phyloP scores from a whole-genome alignment of 2,113 vertebrate species.

The Pollimyrus isidori region DNA sequence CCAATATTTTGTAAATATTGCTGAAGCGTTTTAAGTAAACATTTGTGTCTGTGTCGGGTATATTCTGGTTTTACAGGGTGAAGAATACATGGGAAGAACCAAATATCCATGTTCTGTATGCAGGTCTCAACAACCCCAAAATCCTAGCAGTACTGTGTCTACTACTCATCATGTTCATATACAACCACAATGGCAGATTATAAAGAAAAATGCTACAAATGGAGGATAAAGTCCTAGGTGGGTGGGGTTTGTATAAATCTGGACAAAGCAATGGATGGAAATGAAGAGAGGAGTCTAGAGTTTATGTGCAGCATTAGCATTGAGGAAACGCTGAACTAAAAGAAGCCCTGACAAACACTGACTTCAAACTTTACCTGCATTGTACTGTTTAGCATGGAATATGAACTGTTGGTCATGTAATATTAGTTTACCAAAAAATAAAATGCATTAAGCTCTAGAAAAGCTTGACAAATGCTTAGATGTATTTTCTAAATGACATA shows the following conservation, averaged over 20 bases:
- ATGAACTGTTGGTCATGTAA: neutral
- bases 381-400: neutral
- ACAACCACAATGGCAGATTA: neutral
- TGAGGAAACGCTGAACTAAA: neutral
- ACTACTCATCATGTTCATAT: neutral
- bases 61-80: neutral
- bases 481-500: neutral
- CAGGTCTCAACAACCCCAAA: neutral
- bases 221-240: neutral
- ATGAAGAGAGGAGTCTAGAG: neutral
- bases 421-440: neutral
- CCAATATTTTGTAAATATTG: neutral
- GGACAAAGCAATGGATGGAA: neutral
- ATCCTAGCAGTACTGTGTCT: neutral
- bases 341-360: neutral
- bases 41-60: neutral
- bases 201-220: neutral
- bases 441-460: neutral
- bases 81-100: neutral
- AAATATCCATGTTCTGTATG: neutral
- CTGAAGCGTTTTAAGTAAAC: neutral
- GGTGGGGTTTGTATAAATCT: neutral
- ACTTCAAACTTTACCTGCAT: neutral
- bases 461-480: neutral
- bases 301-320: neutral